Conservation (phyloP, 2,113 vertebrate species). For the Pterocles orientalis region DNA sequence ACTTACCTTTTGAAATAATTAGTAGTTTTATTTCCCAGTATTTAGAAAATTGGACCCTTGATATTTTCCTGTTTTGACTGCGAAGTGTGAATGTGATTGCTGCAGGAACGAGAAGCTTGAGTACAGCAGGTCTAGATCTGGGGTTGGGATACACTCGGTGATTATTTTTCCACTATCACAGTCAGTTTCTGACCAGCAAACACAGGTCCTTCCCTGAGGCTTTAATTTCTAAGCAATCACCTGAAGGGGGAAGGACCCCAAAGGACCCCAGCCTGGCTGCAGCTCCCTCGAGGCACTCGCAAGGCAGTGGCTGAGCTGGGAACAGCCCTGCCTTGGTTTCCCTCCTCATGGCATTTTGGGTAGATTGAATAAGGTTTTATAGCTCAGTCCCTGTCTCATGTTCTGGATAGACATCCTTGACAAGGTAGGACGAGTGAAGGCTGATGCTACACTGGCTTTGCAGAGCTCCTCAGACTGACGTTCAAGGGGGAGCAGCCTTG, state of each 20-base stretch:
- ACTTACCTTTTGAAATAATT: conserved; percentile 70
- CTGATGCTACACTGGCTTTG: neutral
- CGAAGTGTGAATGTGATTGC: conserved; percentile 41
- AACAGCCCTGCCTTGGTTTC: neutral
- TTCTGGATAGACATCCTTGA: neutral
- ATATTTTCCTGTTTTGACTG: conserved; percentile 70
- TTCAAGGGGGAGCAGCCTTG: neutral
- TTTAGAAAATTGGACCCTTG: conserved; percentile 74
- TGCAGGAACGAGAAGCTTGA: conserved; percentile 4
- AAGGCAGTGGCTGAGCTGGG: neutral
- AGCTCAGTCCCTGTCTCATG: neutral
- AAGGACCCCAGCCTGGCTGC: neutral
- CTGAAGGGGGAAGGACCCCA: neutral
- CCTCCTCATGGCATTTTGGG: neutral
- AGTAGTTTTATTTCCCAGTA: conserved; percentile 66
- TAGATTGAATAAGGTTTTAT: neutral
- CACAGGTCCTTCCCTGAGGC: neutral
- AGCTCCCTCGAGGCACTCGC: accelerated
- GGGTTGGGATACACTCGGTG: neutral
- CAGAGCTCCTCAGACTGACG: neutral
- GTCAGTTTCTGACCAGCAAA: neutral
- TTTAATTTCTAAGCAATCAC: neutral
- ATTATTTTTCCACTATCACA: neutral
- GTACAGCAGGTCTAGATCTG: neutral
- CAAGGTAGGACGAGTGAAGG: neutral